Evolutionary conservation across 2,888 invertebrate species (phyloP).

Genomic region (Drosophila prolongata): DNA sequence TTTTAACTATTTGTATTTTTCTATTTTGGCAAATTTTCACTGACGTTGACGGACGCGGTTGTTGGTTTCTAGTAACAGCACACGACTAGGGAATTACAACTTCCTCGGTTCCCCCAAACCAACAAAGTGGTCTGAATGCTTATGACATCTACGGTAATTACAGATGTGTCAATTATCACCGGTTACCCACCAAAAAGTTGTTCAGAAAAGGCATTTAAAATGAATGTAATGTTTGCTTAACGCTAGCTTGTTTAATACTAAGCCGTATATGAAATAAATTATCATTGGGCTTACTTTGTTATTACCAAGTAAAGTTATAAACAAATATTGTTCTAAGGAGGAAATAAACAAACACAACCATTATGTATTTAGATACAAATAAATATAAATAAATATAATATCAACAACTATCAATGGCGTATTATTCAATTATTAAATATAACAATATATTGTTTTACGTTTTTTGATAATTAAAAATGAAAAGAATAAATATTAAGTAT

Average conservation of each 20-base stretch:
- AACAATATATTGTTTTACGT: too few relatives aligned
- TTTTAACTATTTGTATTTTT: conserved; percentile 30
- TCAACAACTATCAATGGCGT: too few relatives aligned
- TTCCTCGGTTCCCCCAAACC: conserved; percentile 4
- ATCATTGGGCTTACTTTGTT: neutral
- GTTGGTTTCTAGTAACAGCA: conserved; percentile 62
- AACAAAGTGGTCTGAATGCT: conserved; percentile 2
- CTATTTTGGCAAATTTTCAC: conserved; percentile 53
- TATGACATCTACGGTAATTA: conserved; percentile 30
- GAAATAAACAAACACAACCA: too few relatives aligned
- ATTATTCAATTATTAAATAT: too few relatives aligned
- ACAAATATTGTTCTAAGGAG: too few relatives aligned
- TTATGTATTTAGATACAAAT: too few relatives aligned
- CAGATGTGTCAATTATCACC: conserved; percentile 31
- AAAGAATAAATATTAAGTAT: too few relatives aligned
- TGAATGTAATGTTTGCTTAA: conserved; percentile 25
- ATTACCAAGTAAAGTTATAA: neutral
- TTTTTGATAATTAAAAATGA: too few relatives aligned
- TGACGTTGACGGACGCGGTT: conserved; percentile 71
- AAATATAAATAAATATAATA: too few relatives aligned
- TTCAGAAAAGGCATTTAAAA: conserved; percentile 16
- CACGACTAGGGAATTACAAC: conserved; percentile 41
- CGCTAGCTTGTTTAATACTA: neutral
- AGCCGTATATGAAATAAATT: neutral
- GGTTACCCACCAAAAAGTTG: conserved; percentile 26